Conservation (phyloP, 2,797 vertebrate genomes). For the Onychomys torridus region DNA sequence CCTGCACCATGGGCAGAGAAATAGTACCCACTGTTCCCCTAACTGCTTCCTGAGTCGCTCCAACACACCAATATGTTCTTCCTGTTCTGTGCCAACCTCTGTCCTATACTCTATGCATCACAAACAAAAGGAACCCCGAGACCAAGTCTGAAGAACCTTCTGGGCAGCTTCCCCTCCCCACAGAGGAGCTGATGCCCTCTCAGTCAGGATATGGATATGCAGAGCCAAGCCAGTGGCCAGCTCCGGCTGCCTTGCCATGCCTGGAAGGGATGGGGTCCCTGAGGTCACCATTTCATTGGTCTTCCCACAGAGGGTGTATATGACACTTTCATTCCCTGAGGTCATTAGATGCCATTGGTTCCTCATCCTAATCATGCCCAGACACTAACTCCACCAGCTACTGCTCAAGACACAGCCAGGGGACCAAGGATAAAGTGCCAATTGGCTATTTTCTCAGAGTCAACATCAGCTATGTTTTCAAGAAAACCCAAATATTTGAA, state of each 20-base stretch:
- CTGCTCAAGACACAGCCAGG: background rate
- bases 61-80: background rate
- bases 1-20: background rate
- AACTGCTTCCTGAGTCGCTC: rapidly evolving
- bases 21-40: background rate
- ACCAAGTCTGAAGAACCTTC: background rate
- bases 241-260: background rate
- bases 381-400: background rate
- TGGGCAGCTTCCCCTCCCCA: background rate
- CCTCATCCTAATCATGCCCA: no score
- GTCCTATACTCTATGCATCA: background rate
- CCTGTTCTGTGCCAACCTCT: background rate
- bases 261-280: background rate
- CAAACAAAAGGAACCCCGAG: background rate
- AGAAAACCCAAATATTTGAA: background rate
- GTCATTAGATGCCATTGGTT: background rate
- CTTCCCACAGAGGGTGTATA: background rate
- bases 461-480: background rate
- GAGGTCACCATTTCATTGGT: no score
- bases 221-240: background rate
- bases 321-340: background rate
- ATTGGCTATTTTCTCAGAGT: rapidly evolving
- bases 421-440: background rate
- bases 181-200: background rate
- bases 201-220: background rate